Evolutionary conservation across 2,888 invertebrate genomes (phyloP), one percentile per base, ranked within the genome.

Genomic region (Anorthoa munda): DNA sequence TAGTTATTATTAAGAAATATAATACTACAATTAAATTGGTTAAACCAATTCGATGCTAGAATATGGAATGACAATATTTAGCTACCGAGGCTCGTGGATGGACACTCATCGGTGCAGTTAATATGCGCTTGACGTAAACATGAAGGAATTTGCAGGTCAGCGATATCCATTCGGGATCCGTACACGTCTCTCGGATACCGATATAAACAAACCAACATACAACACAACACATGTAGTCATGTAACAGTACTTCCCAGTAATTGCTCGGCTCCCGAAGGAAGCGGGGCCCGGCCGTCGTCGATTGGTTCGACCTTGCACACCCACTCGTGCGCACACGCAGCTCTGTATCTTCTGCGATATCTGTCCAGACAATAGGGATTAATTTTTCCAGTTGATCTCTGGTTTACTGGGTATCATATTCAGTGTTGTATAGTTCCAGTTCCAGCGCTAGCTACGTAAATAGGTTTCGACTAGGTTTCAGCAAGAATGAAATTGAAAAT

Each of bases 281-380:
- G 83, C 86, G 75, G 67, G 76, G 59, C 17, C n/a, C n/a, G n/a
- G n/a, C n/a, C n/a, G n/a, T n/a, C 71, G 66, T 60, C 85, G 86
- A 90, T 90, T 89, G 79, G 82, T 89, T 83, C 79, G 88, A 83
- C 90, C 90, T 90, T 90, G 90, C 61, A 53, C 80, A 56, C 75
- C 83, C 83, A 86, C 84, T 76, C 81, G 81, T 66, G 83, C 83
- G 83, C 75, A 71, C 65, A 82, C 83, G 83, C 75, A 71, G 51
- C 58, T 76, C 71, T 61, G 39, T 76, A 59, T 74, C 65, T 71
- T 68, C 64, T 58, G 70, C 72, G 60, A 72, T 63, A 71, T 71
- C 66, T 64, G 65, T 61, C 58, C 23, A 50, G 55, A 61, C 73
- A 72, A 83, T 72, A 80, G 61, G 63, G 70, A 82, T 82, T 82